Evolutionary conservation across 2,888 invertebrate genomes (phyloP).

Genomic region (Lasioglossum zephyrum): DNA sequence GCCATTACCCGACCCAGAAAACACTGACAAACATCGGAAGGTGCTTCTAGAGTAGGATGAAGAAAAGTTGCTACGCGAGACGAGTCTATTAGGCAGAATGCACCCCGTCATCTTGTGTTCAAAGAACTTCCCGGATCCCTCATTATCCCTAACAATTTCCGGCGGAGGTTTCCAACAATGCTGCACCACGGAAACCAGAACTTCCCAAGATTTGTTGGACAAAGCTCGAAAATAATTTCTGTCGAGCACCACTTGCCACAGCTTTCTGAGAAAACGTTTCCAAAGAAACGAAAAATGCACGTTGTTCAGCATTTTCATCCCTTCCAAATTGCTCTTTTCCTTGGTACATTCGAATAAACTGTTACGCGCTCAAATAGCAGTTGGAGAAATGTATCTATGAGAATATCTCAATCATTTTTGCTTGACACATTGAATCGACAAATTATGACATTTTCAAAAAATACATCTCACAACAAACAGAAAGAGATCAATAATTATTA

Average conservation of each 20-base stretch:
- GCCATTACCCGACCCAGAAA: neutral
- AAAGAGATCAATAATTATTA: no score
- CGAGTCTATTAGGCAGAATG: constrained; percentile 40
- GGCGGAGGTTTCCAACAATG: constrained; percentile 28
- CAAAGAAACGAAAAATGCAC: constrained; percentile 24
- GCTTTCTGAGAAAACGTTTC: neutral
- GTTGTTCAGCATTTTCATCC: neutral
- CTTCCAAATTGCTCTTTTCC: no score
- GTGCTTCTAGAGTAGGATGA: neutral
- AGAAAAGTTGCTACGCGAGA: constrained; percentile 4
- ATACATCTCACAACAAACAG: no score
- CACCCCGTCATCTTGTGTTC: constrained; percentile 27
- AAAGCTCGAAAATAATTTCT: constrained; percentile 13
- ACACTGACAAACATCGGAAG: neutral
- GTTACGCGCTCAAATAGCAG: no score
- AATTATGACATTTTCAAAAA: no score
- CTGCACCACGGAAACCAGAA: neutral
- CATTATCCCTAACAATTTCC: constrained; percentile 59
- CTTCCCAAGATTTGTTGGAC: constrained; percentile 37
- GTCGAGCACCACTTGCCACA: neutral
- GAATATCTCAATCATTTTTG: no score
- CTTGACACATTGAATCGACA: no score
- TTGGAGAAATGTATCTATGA: no score
- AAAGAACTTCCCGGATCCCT: constrained; percentile 38
- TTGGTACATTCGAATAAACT: no score